Evolutionary conservation across 1,140 invertebrate genomes (phyloP), one percentile per base, ranked within the genome.

Genomic region (Tribolium castaneum): DNA sequence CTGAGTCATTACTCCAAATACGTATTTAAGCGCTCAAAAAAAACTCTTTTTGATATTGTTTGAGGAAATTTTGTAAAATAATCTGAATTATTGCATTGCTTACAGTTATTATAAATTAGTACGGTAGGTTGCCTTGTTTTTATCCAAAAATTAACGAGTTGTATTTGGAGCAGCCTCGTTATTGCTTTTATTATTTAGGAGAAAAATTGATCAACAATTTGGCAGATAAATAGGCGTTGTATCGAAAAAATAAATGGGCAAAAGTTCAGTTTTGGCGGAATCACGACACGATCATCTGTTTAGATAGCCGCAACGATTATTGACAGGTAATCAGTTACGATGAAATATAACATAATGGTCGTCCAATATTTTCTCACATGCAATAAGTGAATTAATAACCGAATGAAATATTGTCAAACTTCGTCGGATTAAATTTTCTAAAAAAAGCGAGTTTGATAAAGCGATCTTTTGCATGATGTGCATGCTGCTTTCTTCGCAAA

Each of bases 321-420:
- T 66, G 59, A 66, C 59, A 66, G 59, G 59, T 66, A 66, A 66
- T 66, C 59, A 13, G 59, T 66, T 66, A 66, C 59, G 59, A 35
- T 66, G 59, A 66, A 66, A 66, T 66, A 35, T 66, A 66, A 66
- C 59, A 66, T 66, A 66, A 66, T 66, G 59, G 25, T 35, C n/a
- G 59, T 12, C 59, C 59, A 66, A 66, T 35, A 66, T 66, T 66
- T 66, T 66, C 59, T 35, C 59, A 66, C 59, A 66, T 66, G 59
- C 59, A 66, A 66, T 66, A 66, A 66, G 34, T 66, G 59, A 66
- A 66, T 66, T 66, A 66, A 66, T 66, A 66, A 66, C 30, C n/a
- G 30, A 66, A 39, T 66, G 59, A 66, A 66, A 66, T 66, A 66
- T 66, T 35, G 59, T 25, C 10, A 66, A 35, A 66, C 34, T 62